Evolutionary conservation across 2,888 invertebrate species (phyloP).

Genomic region (Polymixis flavicincta): DNA sequence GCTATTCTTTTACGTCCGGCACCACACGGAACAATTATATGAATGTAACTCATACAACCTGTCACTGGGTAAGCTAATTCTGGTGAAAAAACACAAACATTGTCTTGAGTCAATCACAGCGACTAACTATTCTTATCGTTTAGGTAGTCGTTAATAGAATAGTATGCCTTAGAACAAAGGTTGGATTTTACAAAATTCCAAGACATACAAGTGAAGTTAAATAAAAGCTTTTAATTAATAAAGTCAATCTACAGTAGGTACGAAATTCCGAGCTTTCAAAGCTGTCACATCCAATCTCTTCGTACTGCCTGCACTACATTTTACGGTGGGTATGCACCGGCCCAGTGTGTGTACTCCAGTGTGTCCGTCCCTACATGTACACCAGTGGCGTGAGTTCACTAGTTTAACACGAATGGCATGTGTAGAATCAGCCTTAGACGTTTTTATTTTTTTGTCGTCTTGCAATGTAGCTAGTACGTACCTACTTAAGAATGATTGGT

Average conservation of each 20-base stretch:
- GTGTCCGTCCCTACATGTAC: background rate
- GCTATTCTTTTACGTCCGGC: too few species aligned
- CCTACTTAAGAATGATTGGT: background rate
- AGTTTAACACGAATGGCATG: conserved; percentile 47
- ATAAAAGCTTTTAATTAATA: too few species aligned
- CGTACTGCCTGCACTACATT: conserved; percentile 40
- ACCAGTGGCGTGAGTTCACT: conserved; percentile 29
- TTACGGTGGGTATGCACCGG: conserved; percentile 40
- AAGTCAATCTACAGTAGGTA: background rate
- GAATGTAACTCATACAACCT: too few species aligned
- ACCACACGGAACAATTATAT: too few species aligned
- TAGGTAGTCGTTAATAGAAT: too few species aligned
- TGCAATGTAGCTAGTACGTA: conserved; percentile 6
- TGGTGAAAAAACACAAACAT: too few species aligned
- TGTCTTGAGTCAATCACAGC: too few species aligned
- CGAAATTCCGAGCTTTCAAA: background rate
- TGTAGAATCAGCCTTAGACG: conserved; percentile 44
- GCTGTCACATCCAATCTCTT: conserved; percentile 39
- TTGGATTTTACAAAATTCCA: too few species aligned
- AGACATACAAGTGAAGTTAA: too few species aligned
- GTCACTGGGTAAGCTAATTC: too few species aligned
- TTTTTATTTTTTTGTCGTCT: conserved; percentile 13
- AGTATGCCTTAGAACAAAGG: too few species aligned
- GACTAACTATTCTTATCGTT: too few species aligned
- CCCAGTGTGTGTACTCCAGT: background rate